Evolutionary conservation across 2,113 vertebrate species (phyloP), one percentile per base, ranked within the genome.

Genomic region (Bubalus kerabau): DNA sequence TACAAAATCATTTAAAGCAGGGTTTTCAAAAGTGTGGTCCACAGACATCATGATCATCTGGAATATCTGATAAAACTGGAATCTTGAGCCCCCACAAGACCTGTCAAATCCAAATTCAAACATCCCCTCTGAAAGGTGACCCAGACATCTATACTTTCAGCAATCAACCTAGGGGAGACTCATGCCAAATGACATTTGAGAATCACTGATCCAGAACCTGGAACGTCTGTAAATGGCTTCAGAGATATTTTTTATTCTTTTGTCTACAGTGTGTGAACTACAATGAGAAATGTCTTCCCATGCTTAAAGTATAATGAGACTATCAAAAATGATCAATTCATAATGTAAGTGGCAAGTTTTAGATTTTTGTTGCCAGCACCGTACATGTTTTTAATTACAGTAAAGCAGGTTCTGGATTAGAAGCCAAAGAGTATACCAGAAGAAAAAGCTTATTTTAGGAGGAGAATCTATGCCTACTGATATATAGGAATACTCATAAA

Each of bases 401-500:
- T 26, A 92, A 97, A 87, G 90, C 46, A 85, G 80, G 82, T 86
- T 76, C 60, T 87, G 16, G 46, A 60, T 85, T 50, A 84, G 36
- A 89, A 86, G n/a, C 56, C 83, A 76, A 95, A 86, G 2, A 95
- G 91, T 50, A 46, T 11, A 43, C 21, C 78, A 83, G 87, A 88
- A 88, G 36, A 15, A 87, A 86, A 90, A 56, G 43, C 28, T 91
- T 89, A 91, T 93, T 90, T 91, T 46, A 85, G 52, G 36, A 92
- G 48, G 32, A 90, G 54, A 94, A 52, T 85, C 59, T 94, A 62
- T 3, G 64, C 52, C 13, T 94, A 60, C 56, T 24, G 78, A 82
- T 46, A 93, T 26, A 90, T 15, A 95, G 92, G 43, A 97, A 64
- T 64, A 95, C n/a, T 95, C 67, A 88, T 23, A 15, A 60, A 84